Evolutionary conservation across 2,888 invertebrate species (phyloP).

Genomic region (Hydrotaea diabolus): DNA sequence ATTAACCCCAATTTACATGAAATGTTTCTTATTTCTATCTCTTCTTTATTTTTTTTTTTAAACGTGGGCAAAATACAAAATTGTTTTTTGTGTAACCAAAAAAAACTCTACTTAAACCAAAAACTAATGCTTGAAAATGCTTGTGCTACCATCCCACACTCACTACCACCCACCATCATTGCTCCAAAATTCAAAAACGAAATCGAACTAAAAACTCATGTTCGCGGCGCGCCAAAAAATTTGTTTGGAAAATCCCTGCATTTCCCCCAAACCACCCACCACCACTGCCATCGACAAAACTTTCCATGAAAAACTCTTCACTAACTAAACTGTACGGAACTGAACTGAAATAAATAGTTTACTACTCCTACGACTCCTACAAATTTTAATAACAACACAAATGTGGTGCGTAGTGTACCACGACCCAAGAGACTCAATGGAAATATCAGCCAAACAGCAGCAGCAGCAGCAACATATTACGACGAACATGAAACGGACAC

Average conservation of each 20-base stretch:
- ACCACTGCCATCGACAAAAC: slow-evolving; percentile 34
- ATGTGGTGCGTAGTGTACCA: slow-evolving; percentile 81
- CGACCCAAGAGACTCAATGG: slow-evolving; percentile 80
- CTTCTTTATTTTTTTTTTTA: slow-evolving; percentile 36
- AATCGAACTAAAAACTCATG: neutral
- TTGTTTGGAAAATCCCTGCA: neutral
- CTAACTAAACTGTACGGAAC: slow-evolving; percentile 21
- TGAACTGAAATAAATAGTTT: slow-evolving; percentile 73
- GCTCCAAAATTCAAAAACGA: neutral
- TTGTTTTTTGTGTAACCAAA: slow-evolving; percentile 43
- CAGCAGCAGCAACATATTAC: slow-evolving; percentile 79
- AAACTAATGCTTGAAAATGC: slow-evolving; percentile 65
- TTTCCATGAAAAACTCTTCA: slow-evolving; percentile 36
- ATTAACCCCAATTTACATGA: slow-evolving; percentile 54
- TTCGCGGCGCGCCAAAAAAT: slow-evolving; percentile 36
- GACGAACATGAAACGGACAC: slow-evolving; percentile 79
- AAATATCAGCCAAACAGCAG: slow-evolving; percentile 77
- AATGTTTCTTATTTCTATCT: slow-evolving; percentile 47
- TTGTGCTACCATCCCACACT: slow-evolving; percentile 56
- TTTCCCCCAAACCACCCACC: neutral
- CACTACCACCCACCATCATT: neutral
- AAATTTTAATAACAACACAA: slow-evolving; percentile 84
- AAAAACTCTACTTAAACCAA: slow-evolving; percentile 43
- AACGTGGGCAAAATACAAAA: slow-evolving; percentile 41
- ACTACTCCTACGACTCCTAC: slow-evolving; percentile 82